Base-by-base conservation (phyloP, 2,797 vertebrate genomes). In the Gymnocypris eckloni region DNA sequence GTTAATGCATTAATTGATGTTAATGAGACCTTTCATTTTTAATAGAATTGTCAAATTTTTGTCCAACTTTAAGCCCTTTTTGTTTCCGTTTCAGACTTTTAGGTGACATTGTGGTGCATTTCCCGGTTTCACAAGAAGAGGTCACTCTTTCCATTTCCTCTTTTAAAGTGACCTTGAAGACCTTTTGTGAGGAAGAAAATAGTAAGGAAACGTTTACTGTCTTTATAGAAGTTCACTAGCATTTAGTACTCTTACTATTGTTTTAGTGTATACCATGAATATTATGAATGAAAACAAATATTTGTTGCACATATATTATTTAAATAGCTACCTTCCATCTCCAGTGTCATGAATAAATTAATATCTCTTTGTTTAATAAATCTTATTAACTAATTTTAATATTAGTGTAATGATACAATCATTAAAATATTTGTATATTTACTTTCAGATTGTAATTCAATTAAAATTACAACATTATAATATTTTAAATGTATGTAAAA, bases 61-160 rank as follows among this genome's bases (percentile, higher is more conserved):
- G 20, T 3, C 16, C 22, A 16, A 45, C 12, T 16, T 20, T 2
- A 70, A 66, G 10, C 8, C 2, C 6, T 16, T 54, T 39, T 22
- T 86, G 33, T 79, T 72, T 72, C n/a, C 28, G 64, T 3, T 0
- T 64, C 79, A 99, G 98, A 94, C 94, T 98, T 86, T 93, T 99
- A 81, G 89, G 94, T 88, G 97, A 98, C 59, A 93, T 95, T 82
- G 90, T 97, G 92, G 91, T 95, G 92, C 97, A 97, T 92, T 98
- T 99, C 82, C 95, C 97, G 4, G 88, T 89, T 6, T 96, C 90
- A 90, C 98, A 98, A 90, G 97, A 99, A 89, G 98, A 99, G 95
- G 92, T 99, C 80, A 99, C 97, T 59, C 92, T 99, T 70, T 94
- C 95, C 5, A 90, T 96, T 28, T 96, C 95, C 67, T 93, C 97